Conservation (phyloP, 2,797 vertebrate genomes). For the Chelonia mydas region DNA sequence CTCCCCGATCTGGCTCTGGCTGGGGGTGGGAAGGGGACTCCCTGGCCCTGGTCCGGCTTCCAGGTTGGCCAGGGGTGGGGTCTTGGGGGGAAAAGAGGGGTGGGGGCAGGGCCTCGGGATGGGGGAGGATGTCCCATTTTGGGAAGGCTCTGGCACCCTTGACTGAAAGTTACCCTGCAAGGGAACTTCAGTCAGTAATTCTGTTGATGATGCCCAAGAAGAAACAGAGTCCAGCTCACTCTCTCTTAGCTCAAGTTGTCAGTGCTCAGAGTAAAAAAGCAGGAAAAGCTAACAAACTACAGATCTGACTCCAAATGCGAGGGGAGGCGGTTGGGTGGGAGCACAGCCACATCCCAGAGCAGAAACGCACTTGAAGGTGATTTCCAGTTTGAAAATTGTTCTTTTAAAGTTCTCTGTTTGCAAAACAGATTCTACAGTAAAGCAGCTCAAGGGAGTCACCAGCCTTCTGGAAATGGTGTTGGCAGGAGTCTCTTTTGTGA, state of each 20-base stretch:
- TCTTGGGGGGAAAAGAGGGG: too few species aligned
- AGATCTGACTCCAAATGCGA: not conserved
- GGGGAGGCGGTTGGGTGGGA: not conserved
- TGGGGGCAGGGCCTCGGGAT: too few species aligned
- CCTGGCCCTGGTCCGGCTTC: too few species aligned
- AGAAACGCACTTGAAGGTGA: not conserved
- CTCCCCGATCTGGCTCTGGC: too few species aligned
- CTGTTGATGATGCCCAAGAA: not conserved
- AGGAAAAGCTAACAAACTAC: not conserved
- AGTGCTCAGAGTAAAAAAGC: not conserved
- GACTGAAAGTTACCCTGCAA: not conserved
- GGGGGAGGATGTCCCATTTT: too few species aligned
- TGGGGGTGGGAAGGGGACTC: too few species aligned
- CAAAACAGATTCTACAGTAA: not conserved
- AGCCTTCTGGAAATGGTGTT: not conserved
- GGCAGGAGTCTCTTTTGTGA: not conserved
- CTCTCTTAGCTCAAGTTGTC: not conserved
- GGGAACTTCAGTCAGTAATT: not conserved
- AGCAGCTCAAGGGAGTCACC: accelerated
- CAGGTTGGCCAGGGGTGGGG: too few species aligned
- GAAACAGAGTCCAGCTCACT: not conserved
- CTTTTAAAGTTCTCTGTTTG: not conserved
- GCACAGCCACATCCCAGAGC: not conserved
- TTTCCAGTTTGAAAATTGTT: not conserved
- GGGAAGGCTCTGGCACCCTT: too few species aligned